Evolutionary conservation across 2,888 invertebrate genomes (phyloP), one percentile per base, ranked within the genome.

Genomic region (Dasysyrphus albostriatus): DNA sequence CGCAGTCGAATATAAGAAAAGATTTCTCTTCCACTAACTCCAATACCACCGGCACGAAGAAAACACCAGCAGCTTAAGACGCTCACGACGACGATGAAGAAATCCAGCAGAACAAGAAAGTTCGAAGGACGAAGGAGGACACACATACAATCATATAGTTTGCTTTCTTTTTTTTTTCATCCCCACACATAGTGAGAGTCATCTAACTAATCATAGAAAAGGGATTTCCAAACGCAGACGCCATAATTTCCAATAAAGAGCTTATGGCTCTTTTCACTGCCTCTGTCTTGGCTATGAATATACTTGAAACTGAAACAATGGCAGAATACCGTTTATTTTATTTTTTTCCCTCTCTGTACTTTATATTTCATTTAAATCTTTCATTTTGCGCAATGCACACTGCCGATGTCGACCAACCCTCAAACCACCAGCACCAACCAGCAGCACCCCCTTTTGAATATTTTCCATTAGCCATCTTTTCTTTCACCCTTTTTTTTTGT

Each of bases 171-270:
- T 44, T 63, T n/a, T 12, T 9, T 47, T 29, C 24, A 24, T 29
- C 9, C 14, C 10, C n/a, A 51, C 10, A 56, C 44, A 65, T 54
- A 70, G 47, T 24, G 58, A 56, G 39, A 34, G 69, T 24, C 59
- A 73, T 65, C 54, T 37, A 65, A 49, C 83, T 78, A 79, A 78
- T 87, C 83, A 83, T 87, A 75, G 87, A 72, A 87, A 34, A 78
- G 83, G 82, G 83, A 87, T 87, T 87, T 87, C 75, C 63, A 70
- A 87, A 87, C 87, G 87, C 87, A 87, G 87, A 87, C 87, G 87
- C 87, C 87, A 87, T 87, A 87, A 87, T 87, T 87, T 87, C 87
- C 87, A 87, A 87, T 87, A 83, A 87, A 87, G 87, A 78, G 83
- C 87, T 87, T 87, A 83, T 83, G 75, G 69, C 65, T 74, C 76